Conservation (phyloP, 2,113 vertebrate species). For the Gallinago paraguaiae region DNA sequence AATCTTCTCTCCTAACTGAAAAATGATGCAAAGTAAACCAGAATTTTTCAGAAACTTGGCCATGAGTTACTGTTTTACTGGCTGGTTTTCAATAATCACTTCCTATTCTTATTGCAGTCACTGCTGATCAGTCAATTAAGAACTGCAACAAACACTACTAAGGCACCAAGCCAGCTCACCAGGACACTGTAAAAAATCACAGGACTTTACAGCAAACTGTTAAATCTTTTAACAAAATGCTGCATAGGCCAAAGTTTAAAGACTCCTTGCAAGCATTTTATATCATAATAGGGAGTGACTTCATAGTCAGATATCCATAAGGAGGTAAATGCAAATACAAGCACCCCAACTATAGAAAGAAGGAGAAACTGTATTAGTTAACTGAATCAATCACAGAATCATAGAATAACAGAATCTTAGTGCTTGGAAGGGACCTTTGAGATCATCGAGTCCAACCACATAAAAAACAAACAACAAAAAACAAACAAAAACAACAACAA, state of each 20-base stretch:
- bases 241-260: constrained; percentile 15
- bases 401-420: no score
- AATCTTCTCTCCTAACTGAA: not conserved
- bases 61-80: not conserved
- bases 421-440: no score
- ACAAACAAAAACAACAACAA: no score
- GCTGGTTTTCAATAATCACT: not conserved
- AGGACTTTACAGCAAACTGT: not conserved
- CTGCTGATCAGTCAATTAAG: not conserved
- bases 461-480: no score
- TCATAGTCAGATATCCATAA: not conserved
- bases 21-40: not conserved
- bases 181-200: not conserved
- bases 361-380: not conserved
- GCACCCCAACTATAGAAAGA: not conserved
- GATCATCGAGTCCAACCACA: no score
- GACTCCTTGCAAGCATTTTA: not conserved
- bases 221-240: constrained; percentile 19
- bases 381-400: not conserved
- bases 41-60: not conserved
- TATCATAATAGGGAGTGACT: not conserved
- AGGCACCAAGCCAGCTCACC: not conserved
- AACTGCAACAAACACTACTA: not conserved
- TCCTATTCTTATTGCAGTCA: not conserved
- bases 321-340: not conserved